Conservation (phyloP, 2,888 invertebrate species). For the Pseudeuparius sepicola region DNA sequence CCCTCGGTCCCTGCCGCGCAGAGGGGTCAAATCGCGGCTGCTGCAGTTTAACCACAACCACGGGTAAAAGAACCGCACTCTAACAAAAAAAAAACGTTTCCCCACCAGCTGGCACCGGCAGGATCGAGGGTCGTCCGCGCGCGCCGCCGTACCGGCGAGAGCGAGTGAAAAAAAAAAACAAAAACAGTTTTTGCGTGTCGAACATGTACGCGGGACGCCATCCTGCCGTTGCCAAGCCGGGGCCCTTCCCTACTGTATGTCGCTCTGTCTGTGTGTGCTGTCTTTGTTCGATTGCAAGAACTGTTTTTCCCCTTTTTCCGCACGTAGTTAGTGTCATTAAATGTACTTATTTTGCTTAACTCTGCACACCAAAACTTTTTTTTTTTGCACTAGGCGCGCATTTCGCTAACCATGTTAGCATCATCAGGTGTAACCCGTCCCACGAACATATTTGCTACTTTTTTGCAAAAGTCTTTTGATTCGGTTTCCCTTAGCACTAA, state of each 20-base stretch:
- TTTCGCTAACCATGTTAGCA: no score
- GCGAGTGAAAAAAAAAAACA: no score
- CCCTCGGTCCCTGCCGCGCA: constrained; percentile 79
- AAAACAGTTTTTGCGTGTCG: constrained; percentile 45
- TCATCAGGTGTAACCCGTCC: no score
- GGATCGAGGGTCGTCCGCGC: constrained; percentile 37
- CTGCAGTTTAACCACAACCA: constrained; percentile 81
- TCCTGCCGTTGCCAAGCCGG: constrained; percentile 28
- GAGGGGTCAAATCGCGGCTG: constrained; percentile 83
- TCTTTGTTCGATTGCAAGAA: constrained; percentile 14
- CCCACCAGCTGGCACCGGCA: constrained; percentile 38
- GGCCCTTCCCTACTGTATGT: no score
- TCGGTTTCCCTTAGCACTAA: no score
- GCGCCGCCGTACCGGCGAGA: constrained; percentile 2
- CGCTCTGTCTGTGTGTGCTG: constrained; percentile 14
- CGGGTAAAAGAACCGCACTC: constrained; percentile 54
- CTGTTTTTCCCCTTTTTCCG: constrained; percentile 13
- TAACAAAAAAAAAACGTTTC: neutral
- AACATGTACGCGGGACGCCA: constrained; percentile 43
- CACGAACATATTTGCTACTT: no score
- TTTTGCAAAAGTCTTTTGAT: no score
- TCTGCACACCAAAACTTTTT: no score
- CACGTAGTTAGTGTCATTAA: no score
- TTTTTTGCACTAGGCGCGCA: no score
- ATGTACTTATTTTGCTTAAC: no score